Evolutionary conservation across 2,797 vertebrate genomes (phyloP).

Genomic region (Otolemur crassicaudatus): DNA sequence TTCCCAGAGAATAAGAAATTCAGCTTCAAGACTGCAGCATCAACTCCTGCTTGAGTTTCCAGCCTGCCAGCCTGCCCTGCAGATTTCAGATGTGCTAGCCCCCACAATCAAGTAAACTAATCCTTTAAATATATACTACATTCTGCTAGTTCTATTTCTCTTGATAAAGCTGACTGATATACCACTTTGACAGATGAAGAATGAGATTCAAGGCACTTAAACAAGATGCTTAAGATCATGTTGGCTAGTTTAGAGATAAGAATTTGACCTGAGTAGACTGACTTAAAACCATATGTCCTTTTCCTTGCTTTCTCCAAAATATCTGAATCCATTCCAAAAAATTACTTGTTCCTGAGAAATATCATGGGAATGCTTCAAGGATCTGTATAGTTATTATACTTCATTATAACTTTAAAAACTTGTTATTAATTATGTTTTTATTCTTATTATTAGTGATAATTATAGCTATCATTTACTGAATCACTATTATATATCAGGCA

Average conservation of each 20-base stretch:
- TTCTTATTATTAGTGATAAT: background rate
- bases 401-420: background rate
- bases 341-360: background rate
- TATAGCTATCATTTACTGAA: slow-evolving; percentile 11
- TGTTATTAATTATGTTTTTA: background rate
- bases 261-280: background rate
- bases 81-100: slow-evolving; percentile 53
- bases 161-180: slow-evolving; percentile 52
- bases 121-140: background rate
- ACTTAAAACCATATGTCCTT: background rate
- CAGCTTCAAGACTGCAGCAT: slow-evolving; percentile 10
- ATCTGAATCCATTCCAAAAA: background rate
- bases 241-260: slow-evolving; percentile 1
- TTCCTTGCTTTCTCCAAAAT: background rate
- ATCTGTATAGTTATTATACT: background rate
- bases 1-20: slow-evolving; percentile 27
- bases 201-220: slow-evolving; percentile 30
- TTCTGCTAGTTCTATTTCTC: slow-evolving; percentile 10
- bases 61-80: slow-evolving; percentile 8
- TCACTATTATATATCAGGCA: background rate
- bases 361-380: background rate
- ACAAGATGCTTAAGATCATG: slow-evolving; percentile 25
- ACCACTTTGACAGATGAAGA: slow-evolving; percentile 51
- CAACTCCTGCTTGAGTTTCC: slow-evolving; percentile 44
- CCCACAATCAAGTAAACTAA: slow-evolving; percentile 12